These are phyloP conservation scores for Alcis repandata DNA, from an alignment of 2,888 invertebrate genomes.

Conservation along the genomic window DNA sequence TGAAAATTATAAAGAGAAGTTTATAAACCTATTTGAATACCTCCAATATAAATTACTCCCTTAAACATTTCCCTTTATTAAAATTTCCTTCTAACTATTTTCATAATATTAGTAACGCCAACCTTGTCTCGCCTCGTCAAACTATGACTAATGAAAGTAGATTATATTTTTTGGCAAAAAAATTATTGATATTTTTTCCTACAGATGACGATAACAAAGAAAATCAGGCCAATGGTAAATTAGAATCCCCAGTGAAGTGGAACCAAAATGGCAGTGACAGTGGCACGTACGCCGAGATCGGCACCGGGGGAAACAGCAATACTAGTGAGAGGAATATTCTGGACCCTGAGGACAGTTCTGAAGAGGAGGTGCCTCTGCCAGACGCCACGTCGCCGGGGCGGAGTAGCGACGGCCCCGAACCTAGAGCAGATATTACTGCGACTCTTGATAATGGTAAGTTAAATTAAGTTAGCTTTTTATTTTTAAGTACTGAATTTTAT, in stretches of 20 bases:
- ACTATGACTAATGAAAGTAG: too few relatives aligned
- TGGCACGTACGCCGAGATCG: constrained; percentile 84
- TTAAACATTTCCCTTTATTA: too few relatives aligned
- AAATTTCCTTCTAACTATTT: too few relatives aligned
- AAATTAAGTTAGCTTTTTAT: background rate
- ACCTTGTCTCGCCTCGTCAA: too few relatives aligned
- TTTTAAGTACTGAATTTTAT: too few relatives aligned
- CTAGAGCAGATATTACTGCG: constrained; percentile 81
- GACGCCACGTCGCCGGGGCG: constrained; percentile 82
- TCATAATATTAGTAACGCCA: too few relatives aligned
- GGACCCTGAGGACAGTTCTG: constrained; percentile 83
- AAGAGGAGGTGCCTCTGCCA: constrained; percentile 80
- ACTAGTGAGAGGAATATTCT: constrained; percentile 80
- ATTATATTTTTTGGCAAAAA: background rate
- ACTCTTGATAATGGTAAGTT: constrained; percentile 75
- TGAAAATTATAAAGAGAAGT: too few relatives aligned
- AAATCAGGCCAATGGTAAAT: constrained; percentile 81
- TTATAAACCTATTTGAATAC: too few relatives aligned
- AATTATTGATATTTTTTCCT: constrained; percentile 12
- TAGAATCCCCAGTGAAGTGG: constrained; percentile 82
- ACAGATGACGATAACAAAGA: constrained; percentile 83
- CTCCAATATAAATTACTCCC: too few relatives aligned
- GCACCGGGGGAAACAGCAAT: constrained; percentile 77
- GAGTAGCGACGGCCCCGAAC: constrained; percentile 83
- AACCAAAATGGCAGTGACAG: constrained; percentile 83